Percentiles rank a stretch among this genome's conserved stretches.
phyloP scores from a whole-genome alignment of 2,888 invertebrate genomes.

The Zaprionus lineosus region DNA sequence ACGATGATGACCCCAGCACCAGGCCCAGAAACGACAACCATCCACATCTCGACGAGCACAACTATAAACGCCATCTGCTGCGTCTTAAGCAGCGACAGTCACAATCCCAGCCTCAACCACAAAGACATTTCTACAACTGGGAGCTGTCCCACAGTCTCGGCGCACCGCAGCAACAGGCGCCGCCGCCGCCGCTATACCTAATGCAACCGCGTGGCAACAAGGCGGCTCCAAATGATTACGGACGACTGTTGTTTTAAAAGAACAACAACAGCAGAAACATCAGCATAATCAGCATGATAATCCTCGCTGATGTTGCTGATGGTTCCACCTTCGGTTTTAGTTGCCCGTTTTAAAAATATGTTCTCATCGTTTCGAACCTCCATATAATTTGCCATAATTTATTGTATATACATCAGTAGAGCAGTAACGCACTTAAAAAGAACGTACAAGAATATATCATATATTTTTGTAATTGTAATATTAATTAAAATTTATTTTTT shows the following conservation, averaged over 20 bases:
- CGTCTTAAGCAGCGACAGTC: conserved; percentile 59
- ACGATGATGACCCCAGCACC: conserved; percentile 74
- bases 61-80: conserved; percentile 58
- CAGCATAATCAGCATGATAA: too few species aligned
- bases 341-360: conserved; percentile 29
- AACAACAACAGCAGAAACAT: neutral
- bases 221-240: conserved; percentile 77
- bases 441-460: too few species aligned
- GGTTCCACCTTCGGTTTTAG: conserved; percentile 12
- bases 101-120: conserved; percentile 56
- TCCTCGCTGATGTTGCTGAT: conserved; percentile 1
- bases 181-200: conserved; percentile 52
- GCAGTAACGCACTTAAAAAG: conserved; percentile 27
- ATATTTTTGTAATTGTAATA: conserved; percentile 27
- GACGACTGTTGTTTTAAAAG: conserved; percentile 62
- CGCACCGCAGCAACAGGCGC: conserved; percentile 57
- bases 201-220: conserved; percentile 58
- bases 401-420: conserved; percentile 61
- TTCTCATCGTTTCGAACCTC: conserved; percentile 30
- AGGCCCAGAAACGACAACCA: conserved; percentile 68
- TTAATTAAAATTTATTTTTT: conserved; percentile 32
- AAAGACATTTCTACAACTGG: conserved; percentile 70
- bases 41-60: conserved; percentile 34
- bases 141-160: conserved; percentile 69
- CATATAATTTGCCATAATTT: conserved; percentile 67